A percentile compares a stretch with the other conserved stretches of the same genome.
Evolutionary conservation across 2,797 vertebrate genomes (phyloP).

Genomic region (Momotus momota): DNA sequence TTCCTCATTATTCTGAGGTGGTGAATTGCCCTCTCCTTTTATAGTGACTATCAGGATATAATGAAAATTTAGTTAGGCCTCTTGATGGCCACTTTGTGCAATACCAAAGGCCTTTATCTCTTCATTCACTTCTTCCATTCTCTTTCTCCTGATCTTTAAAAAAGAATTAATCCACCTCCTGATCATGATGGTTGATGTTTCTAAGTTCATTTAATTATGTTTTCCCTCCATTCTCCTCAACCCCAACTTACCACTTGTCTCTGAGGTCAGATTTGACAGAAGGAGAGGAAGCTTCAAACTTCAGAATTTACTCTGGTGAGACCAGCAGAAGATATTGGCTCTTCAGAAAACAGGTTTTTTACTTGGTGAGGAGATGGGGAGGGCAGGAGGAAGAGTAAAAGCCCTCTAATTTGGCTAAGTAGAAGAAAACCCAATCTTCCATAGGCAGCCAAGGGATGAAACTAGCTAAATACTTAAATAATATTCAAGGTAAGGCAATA

Average conservation of each 20-base stretch:
- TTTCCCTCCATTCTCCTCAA: conserved; percentile 24
- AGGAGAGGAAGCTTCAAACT: neutral
- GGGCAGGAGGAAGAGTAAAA: neutral
- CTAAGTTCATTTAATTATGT: conserved; percentile 53
- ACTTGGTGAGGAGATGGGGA: neutral
- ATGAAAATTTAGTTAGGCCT: conserved; percentile 2
- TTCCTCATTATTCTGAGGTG: conserved; percentile 7
- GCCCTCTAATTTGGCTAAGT: neutral
- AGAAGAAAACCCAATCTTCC: neutral
- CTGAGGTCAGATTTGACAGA: neutral
- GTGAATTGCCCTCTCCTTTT: conserved; percentile 1
- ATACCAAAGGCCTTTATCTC: neutral
- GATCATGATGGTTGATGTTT: conserved; percentile 27
- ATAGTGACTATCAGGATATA: neutral
- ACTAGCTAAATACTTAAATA: neutral
- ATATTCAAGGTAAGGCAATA: neutral
- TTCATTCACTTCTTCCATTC: neutral
- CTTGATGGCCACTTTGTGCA: conserved; percentile 29
- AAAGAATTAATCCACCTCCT: conserved; percentile 18
- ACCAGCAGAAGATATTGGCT: neutral
- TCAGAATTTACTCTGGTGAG: neutral
- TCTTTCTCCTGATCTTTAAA: neutral
- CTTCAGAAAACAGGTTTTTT: neutral
- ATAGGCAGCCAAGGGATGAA: neutral
- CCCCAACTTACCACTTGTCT: conserved; percentile 5